Evolutionary conservation across 2,113 vertebrate species (phyloP).

Genomic region (Rhinolophus sinicus): DNA sequence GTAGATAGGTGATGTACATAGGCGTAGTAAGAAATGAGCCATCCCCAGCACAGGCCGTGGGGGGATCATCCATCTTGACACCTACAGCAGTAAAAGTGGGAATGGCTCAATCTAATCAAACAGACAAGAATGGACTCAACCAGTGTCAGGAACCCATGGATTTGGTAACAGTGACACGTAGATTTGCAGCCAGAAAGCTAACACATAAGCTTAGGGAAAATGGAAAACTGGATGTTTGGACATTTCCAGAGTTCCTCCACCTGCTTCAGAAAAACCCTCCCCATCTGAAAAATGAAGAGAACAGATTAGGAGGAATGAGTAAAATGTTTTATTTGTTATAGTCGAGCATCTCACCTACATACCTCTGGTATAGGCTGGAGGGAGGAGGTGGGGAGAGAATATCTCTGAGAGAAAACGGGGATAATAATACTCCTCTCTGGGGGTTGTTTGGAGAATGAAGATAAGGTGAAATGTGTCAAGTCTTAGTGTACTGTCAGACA

Average conservation of each 20-base stretch:
- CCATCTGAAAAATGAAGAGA: not conserved
- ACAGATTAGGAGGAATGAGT: not conserved
- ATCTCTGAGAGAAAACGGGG: not conserved
- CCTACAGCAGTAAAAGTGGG: not conserved
- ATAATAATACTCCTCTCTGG: not conserved
- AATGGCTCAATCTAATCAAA: not conserved
- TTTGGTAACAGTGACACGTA: not conserved
- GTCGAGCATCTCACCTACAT: not conserved
- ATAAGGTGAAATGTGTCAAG: not conserved
- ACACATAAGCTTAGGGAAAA: not conserved
- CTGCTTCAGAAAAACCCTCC: not conserved
- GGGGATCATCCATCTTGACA: not conserved
- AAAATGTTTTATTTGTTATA: not conserved
- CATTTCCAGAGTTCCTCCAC: not conserved
- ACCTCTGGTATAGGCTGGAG: not conserved
- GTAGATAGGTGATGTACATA: not conserved
- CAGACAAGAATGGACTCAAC: not conserved
- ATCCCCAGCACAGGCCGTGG: rapidly evolving
- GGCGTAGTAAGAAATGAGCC: not conserved
- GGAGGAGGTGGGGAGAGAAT: not conserved
- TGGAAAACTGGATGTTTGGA: not conserved
- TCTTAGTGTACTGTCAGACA: not conserved
- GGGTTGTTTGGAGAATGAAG: not conserved
- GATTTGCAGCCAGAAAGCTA: not conserved
- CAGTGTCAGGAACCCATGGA: not conserved